Evolutionary conservation across 1,140 invertebrate species (phyloP).

Genomic region (Nilaparvata lugens): DNA sequence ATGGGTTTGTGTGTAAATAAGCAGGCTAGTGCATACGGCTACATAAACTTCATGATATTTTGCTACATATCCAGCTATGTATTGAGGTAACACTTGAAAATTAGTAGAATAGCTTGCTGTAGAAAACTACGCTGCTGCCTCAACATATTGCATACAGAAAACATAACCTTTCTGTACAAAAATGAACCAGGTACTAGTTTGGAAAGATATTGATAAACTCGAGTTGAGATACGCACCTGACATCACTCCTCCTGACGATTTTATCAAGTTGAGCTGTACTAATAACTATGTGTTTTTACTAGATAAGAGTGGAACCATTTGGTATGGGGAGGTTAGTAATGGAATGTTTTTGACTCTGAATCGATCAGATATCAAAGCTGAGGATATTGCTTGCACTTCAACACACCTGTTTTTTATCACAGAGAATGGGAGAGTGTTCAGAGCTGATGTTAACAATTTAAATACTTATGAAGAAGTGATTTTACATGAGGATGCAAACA

Average conservation of each 20-base stretch:
- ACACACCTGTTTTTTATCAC: conserved; percentile 50
- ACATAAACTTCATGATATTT: too few relatives aligned
- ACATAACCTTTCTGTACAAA: too few relatives aligned
- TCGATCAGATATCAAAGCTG: conserved; percentile 37
- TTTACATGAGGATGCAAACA: conserved; percentile 50
- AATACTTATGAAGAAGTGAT: conserved; percentile 47
- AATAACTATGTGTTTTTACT: conserved; percentile 1
- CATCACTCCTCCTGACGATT: background rate
- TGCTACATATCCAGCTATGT: too few relatives aligned
- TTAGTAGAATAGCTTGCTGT: too few relatives aligned
- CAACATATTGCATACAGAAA: too few relatives aligned
- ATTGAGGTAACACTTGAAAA: too few relatives aligned
- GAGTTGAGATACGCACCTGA: background rate
- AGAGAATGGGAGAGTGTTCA: conserved; percentile 47
- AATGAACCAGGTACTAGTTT: conserved; percentile 5
- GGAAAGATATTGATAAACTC: conserved; percentile 10
- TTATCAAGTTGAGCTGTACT: conserved; percentile 1
- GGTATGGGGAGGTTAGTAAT: background rate
- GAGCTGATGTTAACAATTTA: conserved; percentile 42
- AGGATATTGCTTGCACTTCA: conserved; percentile 51
- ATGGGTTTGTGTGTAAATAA: too few relatives aligned
- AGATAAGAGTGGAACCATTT: background rate
- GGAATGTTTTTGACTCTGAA: conserved; percentile 29
- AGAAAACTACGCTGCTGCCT: too few relatives aligned
- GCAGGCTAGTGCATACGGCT: too few relatives aligned